These are phyloP conservation scores for Chironomus tepperi DNA, from an alignment of 1,140 invertebrate genomes.

Conservation along the genomic window DNA sequence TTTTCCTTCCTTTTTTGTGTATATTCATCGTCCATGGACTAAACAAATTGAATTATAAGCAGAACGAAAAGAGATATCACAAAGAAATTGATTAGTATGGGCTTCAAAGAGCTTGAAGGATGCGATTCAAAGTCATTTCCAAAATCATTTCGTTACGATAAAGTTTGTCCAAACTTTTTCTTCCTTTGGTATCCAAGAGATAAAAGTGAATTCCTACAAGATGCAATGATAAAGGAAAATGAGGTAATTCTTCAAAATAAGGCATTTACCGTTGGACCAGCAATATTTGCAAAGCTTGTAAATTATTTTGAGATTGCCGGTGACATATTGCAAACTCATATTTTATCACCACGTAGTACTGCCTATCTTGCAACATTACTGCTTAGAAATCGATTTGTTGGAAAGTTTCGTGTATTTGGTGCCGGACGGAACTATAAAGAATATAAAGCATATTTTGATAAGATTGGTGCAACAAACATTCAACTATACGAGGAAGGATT, in stretches of 20 bases:
- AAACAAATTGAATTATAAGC: not conserved
- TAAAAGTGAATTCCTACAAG: constrained; percentile 35
- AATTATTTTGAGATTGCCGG: constrained; percentile 53
- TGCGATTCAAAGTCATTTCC: constrained; percentile 39
- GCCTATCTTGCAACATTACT: constrained; percentile 63
- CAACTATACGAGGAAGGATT: constrained; percentile 50
- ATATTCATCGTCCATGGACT: not conserved
- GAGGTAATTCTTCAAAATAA: constrained; percentile 51
- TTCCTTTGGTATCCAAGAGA: constrained; percentile 47
- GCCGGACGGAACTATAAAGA: constrained; percentile 42
- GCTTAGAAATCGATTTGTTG: constrained; percentile 48
- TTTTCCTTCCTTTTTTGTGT: not conserved
- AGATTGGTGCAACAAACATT: constrained; percentile 47
- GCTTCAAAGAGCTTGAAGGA: constrained; percentile 33
- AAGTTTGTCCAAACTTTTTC: constrained; percentile 61
- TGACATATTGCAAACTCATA: constrained; percentile 64
- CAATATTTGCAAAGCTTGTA: constrained; percentile 55
- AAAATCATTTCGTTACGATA: constrained; percentile 53
- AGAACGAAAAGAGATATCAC: not conserved
- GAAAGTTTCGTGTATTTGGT: constrained; percentile 50
- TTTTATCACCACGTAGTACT: constrained; percentile 60
- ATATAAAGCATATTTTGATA: constrained; percentile 46
- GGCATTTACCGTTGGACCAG: constrained; percentile 64
- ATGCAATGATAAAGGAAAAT: constrained; percentile 46
- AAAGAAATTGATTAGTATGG: constrained; percentile 27